phyloP scores from a whole-genome alignment of 2,113 vertebrate species.

The Megalops atlanticus region DNA sequence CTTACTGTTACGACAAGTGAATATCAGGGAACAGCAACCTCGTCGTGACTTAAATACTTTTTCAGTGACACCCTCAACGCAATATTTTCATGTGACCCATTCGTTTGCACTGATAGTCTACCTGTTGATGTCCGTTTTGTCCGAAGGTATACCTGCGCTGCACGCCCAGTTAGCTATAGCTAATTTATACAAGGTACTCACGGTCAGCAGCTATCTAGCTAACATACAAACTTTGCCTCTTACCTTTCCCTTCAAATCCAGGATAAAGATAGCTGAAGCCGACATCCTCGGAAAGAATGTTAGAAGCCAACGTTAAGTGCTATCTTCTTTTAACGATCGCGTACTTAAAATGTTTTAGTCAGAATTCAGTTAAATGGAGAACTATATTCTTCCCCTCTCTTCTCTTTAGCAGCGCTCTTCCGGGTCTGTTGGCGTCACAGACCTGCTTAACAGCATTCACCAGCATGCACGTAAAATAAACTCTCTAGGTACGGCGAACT shows the following conservation, averaged over 20 bases:
- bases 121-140: constrained; percentile 26
- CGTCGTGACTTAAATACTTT: background rate
- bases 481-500: background rate
- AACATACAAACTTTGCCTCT: constrained; percentile 38
- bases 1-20: no score
- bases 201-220: no score
- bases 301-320: background rate
- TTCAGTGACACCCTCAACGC: background rate
- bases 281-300: constrained; percentile 62
- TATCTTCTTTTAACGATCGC: background rate
- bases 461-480: constrained; percentile 20
- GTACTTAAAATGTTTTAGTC: background rate
- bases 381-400: constrained; percentile 51
- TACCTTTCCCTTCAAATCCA: constrained; percentile 81
- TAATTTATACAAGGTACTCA: background rate
- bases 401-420: constrained; percentile 34
- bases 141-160: background rate
- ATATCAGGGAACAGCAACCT: no score
- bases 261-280: constrained; percentile 76
- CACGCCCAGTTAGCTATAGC: background rate
- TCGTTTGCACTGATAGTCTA: background rate
- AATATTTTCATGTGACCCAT: background rate
- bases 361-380: constrained; percentile 29
- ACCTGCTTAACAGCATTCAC: constrained; percentile 60
- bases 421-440: constrained; percentile 46